phyloP scores from a whole-genome alignment of 2,888 invertebrate genomes.

The Argyresthia albistria region DNA sequence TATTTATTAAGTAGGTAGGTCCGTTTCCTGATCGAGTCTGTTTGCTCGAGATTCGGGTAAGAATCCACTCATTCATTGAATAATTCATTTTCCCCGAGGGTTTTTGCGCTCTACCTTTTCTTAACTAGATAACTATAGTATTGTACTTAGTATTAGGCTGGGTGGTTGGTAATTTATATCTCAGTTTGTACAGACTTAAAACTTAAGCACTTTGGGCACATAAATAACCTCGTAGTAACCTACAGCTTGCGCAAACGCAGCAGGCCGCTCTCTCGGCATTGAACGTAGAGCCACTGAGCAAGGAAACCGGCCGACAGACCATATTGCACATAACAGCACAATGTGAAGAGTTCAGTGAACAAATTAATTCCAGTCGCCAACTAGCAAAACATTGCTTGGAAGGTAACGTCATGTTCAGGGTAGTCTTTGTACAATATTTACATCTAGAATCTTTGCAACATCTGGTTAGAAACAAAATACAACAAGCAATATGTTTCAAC shows the following conservation, averaged over 20 bases:
- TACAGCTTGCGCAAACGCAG: constrained; percentile 18
- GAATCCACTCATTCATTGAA: not conserved
- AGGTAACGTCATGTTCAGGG: not conserved
- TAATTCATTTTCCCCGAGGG: not conserved
- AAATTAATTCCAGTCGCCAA: not conserved
- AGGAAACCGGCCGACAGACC: constrained; percentile 11
- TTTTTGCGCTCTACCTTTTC: not conserved
- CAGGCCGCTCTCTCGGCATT: constrained; percentile 63
- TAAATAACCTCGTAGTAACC: constrained; percentile 65
- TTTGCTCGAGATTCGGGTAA: too few species aligned
- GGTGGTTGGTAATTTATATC: not conserved
- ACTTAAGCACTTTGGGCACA: constrained; percentile 33
- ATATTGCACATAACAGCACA: not conserved
- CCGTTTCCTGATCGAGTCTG: too few species aligned
- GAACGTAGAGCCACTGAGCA: constrained; percentile 34
- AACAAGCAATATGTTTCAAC: not conserved
- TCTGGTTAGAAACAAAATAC: not conserved
- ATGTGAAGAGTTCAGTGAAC: not conserved
- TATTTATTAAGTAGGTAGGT: too few species aligned
- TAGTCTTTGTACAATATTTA: too few species aligned
- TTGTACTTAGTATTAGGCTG: not conserved
- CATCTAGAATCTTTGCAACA: too few species aligned
- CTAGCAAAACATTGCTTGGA: not conserved
- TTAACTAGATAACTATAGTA: too few species aligned
- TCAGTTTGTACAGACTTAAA: constrained; percentile 11